Base-by-base conservation (phyloP, 2,888 invertebrate species). In the Synergus gifuensis region DNA sequence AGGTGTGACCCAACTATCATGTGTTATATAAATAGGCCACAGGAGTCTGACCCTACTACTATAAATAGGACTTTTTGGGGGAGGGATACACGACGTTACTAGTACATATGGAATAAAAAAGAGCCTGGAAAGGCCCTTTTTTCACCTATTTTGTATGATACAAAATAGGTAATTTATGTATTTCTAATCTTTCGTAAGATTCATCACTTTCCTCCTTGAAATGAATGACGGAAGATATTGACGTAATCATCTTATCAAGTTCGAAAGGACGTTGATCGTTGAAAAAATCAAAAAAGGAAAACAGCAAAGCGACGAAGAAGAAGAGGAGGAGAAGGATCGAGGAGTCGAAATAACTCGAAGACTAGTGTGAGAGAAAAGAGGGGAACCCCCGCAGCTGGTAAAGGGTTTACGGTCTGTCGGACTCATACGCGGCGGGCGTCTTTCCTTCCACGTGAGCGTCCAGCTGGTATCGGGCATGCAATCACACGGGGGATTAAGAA, bases 401-500 rank as follows among this genome's bases (percentile, higher is more conserved):
- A 91, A 91, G 90, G 90, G 90, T 90, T 90, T 88, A 91, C 89
- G 89, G 87, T 89, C 89, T 87, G 89, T 88, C 88, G 87, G 85
- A 82, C 85, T 87, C 85, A 88, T 89, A 87, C 87, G 84, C 87
- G 88, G 87, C 89, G 89, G 86, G 88, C 89, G 88, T 89, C 89
- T 88, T 89, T 89, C 87, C 88, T 89, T 90, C 89, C 89, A 89
- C 89, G 87, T 88, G 90, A 91, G 86, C 87, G 89, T 89, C 87
- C 89, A 89, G 87, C 89, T 88, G 88, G 87, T 91, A 91, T 91
- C 90, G 87, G 89, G 87, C 85, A 86, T 90, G 89, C 90, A 90
- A 91, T 90, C 91, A 89, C 89, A 90, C 88, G 89, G 88, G 88
- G 90, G 91, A 91, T 91, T 91, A 91, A 91, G 87, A 88, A 85